Base-by-base conservation (phyloP, 1,140 invertebrate genomes). In the Drosophila azteca region DNA sequence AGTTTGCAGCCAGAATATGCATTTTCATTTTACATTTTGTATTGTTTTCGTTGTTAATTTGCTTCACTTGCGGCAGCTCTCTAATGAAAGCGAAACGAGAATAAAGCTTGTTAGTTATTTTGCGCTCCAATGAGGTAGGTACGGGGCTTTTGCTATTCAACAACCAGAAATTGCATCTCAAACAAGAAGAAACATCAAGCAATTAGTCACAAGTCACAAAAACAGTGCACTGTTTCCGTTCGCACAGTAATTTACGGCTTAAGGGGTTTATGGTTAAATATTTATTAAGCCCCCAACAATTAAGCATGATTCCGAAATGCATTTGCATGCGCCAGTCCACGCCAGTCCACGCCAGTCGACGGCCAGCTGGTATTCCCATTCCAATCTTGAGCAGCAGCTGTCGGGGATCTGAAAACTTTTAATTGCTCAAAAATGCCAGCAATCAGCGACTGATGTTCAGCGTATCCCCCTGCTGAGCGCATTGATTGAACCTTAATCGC, bases 31-130 rank as follows among this genome's bases (percentile, higher is more conserved):
- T 26, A 41, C 69, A 74, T 69, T 83, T 78, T 57, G 57, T 70
- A 66, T 75, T 84, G 79, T 84, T 78, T 75, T 44, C 65, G 35
- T 9, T 35, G 49, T 53, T 84, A 76, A 83, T 83, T 83, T 84
- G 79, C 58, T 44, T 51, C 65, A 54, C 45, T 72, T 73, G 50
- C 63, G 48, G 55, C 55, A 71, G 67, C 43, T 71, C 43, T 71
- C 49, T 43, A 43, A 49, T 9, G 13, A 35, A 46, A 39, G 48
- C 55, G 24, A 4, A 26, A 26, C 0, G 24, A 26, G 24, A 26
- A 26, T 5, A 26, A 26, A 17, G 13, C 8, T 26, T 11, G 6
- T 20, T 1, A 5, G 31, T 41, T 24, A 41, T 20, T n/a, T 17
- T 45, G 7, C 48, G 54, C n/a, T 49, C 11, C 60, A 43, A 24